Percentiles rank a stretch among this genome's conserved stretches.
Evolutionary conservation across 2,888 invertebrate genomes (phyloP).

Genomic region (Cheilosia grossa): DNA sequence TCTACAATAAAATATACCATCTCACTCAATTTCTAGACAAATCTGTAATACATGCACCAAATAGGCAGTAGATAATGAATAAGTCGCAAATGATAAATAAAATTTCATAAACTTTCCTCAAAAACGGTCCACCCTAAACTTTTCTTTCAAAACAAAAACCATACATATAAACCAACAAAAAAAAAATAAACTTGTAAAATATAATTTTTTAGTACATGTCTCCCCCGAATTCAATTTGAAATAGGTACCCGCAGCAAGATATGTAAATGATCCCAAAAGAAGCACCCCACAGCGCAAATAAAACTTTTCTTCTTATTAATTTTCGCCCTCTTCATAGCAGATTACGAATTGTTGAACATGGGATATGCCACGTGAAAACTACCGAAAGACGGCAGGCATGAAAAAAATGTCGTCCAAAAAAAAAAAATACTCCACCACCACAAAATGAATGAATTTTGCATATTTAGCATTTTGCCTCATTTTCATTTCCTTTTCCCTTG

Average conservation of each 20-base stretch:
- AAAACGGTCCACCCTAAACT: background rate
- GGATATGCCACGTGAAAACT: slow-evolving; percentile 69
- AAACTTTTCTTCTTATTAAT: slow-evolving; percentile 73
- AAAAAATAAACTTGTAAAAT: slow-evolving; percentile 56
- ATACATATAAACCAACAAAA: slow-evolving; percentile 2
- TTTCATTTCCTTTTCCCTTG: slow-evolving; percentile 50
- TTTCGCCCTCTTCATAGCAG: slow-evolving; percentile 67
- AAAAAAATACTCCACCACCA: slow-evolving; percentile 37
- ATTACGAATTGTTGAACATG: slow-evolving; percentile 73
- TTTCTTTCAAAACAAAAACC: background rate
- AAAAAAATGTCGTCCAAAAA: slow-evolving; percentile 5
- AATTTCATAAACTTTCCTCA: background rate
- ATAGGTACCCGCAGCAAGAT: slow-evolving; percentile 56
- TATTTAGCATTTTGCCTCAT: slow-evolving; percentile 65
- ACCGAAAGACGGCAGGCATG: slow-evolving; percentile 36
- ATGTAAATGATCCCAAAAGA: slow-evolving; percentile 68
- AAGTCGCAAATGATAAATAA: background rate
- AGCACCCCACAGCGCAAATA: slow-evolving; percentile 71
- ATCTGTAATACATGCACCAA: no score
- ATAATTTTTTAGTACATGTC: slow-evolving; percentile 60
- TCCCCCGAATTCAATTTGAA: slow-evolving; percentile 70
- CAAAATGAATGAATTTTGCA: slow-evolving; percentile 74
- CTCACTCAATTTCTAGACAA: no score
- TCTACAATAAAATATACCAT: no score
- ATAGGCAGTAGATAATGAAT: no score